Evolutionary conservation across 2,113 vertebrate species (phyloP), one percentile per base, ranked within the genome.

Genomic region (Halcyon malimbica): DNA sequence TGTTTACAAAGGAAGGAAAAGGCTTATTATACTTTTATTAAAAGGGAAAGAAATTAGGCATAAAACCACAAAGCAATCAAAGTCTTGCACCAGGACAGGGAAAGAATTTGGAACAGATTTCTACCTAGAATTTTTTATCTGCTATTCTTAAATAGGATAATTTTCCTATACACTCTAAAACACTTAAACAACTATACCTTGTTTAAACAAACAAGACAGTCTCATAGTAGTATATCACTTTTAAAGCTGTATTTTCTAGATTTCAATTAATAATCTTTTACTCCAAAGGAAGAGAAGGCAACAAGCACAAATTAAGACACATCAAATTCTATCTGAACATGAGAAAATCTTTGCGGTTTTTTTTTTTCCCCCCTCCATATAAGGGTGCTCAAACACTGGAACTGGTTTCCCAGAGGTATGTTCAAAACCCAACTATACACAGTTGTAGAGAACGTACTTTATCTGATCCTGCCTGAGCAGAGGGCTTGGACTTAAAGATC

Each of bases 401-500:
- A 85, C 24, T 39, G 5, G 6, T 63, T 77, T 83, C 10, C 29
- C 39, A 75, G 23, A 75, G 4, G 13, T 3, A 53, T 8, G 24
- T 59, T 59, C 20, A 60, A 91, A 65, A 67, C 20, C 41, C 4
- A 2, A 4, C 14, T 11, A 15, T 15, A 13, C 28, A 53, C 4
- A 63, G 56, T 6, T 39, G 35, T 0, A 24, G 33, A 19, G 13
- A 76, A 15, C 1, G 0, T 25, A 13, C 7, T 39, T 20, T 46
- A 2, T 42, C 41, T 25, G 41, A 42, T 37, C 13, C 29, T 57
- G 28, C 5, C 41, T 6, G 10, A 74, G 25, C 25, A 68, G 28
- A 8, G 9, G 1, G 2, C 4, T 17, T 21, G 19, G n/a, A 51
- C 15, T 11, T 14, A 1, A 8, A 25, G 16, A 41, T 68, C 13